Evolutionary conservation across 2,797 vertebrate species (phyloP).

Genomic region (Apogon hyalosoma): DNA sequence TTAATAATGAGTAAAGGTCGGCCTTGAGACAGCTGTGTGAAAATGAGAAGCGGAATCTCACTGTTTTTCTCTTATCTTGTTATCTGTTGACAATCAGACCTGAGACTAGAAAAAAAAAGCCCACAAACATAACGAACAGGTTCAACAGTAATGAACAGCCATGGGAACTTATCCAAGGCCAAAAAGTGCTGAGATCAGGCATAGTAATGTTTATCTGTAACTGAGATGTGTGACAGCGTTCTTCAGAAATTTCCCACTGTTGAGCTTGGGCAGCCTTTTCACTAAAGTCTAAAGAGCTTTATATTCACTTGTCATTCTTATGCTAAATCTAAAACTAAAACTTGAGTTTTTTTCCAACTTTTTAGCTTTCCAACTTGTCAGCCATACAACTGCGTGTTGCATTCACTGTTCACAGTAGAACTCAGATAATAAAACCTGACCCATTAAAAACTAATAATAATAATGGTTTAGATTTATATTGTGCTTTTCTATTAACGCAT

Average conservation of each 20-base stretch:
- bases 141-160: constrained; percentile 49
- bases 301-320: constrained; percentile 7
- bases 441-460: too few species aligned
- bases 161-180: constrained; percentile 66
- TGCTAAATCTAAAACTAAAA: background rate
- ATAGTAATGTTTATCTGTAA: constrained; percentile 61
- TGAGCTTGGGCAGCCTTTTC: constrained; percentile 20
- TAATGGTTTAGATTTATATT: too few species aligned
- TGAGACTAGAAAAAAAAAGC: constrained; percentile 10
- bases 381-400: constrained; percentile 7
- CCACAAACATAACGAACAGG: constrained; percentile 37
- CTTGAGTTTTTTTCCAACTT: background rate
- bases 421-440: constrained; percentile 11
- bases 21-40: constrained; percentile 37
- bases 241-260: constrained; percentile 43
- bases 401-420: constrained; percentile 20
- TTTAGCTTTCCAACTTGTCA: too few species aligned
- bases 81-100: constrained; percentile 57
- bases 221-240: constrained; percentile 46
- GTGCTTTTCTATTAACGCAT: too few species aligned
- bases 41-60: constrained; percentile 10
- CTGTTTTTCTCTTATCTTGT: constrained; percentile 51
- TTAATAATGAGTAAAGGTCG: constrained; percentile 37
- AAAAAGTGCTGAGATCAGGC: constrained; percentile 60
- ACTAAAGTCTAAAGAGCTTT: constrained; percentile 5